Evolutionary conservation across 2,888 invertebrate species (phyloP).

Genomic region (Epistrophella euchroma): DNA sequence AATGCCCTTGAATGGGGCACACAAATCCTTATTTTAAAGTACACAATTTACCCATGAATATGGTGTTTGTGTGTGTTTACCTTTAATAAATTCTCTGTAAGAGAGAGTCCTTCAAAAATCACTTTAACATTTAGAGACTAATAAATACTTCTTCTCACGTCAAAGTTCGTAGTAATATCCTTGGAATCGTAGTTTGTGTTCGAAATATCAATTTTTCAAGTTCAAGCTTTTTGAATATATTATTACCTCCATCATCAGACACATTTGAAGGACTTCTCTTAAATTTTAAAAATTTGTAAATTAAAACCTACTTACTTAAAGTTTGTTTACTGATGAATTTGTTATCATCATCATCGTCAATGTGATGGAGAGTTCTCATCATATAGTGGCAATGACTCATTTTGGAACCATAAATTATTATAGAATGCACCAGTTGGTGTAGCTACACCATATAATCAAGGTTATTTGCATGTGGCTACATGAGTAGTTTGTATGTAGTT

Average conservation of each 20-base stretch:
- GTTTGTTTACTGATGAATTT: slow-evolving; percentile 14
- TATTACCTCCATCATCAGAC: too few species aligned
- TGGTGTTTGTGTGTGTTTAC: slow-evolving; percentile 21
- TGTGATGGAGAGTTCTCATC: neutral
- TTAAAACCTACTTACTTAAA: neutral
- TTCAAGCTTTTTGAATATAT: neutral
- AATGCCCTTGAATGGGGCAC: slow-evolving; percentile 13
- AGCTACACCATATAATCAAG: slow-evolving; percentile 20
- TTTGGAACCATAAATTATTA: neutral
- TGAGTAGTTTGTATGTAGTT: slow-evolving; percentile 12
- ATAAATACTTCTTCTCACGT: neutral
- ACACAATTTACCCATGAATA: neutral
- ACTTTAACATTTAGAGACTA: neutral
- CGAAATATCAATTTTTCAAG: neutral
- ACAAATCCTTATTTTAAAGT: slow-evolving; percentile 13
- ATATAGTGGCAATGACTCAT: neutral
- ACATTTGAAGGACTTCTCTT: neutral
- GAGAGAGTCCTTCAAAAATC: slow-evolving; percentile 25
- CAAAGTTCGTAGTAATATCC: neutral
- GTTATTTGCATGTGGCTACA: slow-evolving; percentile 30
- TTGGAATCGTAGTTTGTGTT: neutral
- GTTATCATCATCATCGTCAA: neutral
- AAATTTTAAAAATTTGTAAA: neutral
- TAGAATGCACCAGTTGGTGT: neutral
- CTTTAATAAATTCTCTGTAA: slow-evolving; percentile 17